Conservation (phyloP, 1,140 invertebrate species). For the Drosophila arizonae region DNA sequence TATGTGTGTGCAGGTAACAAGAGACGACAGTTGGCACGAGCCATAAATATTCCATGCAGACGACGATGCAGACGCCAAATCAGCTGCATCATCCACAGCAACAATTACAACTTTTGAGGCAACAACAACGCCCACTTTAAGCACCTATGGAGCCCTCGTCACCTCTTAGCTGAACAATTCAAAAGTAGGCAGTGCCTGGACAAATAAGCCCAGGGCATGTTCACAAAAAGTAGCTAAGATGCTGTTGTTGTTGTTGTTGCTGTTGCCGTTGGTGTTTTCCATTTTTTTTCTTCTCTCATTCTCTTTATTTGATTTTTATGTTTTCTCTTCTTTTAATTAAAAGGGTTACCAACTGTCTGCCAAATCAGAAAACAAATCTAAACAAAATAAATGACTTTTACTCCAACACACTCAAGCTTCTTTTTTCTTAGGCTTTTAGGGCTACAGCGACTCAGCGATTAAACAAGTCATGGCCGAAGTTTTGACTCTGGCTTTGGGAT, state of each 20-base stretch:
- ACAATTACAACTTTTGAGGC: constrained; percentile 64
- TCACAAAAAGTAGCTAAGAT: constrained; percentile 36
- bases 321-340: constrained; percentile 71
- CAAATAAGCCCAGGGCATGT: constrained; percentile 57
- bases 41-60: constrained; percentile 62
- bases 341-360: constrained; percentile 57
- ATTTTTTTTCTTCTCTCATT: constrained; percentile 21
- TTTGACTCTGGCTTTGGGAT: constrained; percentile 19
- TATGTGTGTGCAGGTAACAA: constrained; percentile 54
- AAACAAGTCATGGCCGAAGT: constrained; percentile 61
- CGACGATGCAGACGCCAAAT: constrained; percentile 38
- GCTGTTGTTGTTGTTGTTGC: constrained; percentile 3
- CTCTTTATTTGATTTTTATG: constrained; percentile 48
- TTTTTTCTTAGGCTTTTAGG: constrained; percentile 25
- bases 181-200: constrained; percentile 62
- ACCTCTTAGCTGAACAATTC: constrained; percentile 43
- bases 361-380: constrained; percentile 63
- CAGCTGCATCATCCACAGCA: constrained; percentile 69
- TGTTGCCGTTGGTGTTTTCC: not conserved
- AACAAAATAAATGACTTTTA: constrained; percentile 78
- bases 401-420: constrained; percentile 47
- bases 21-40: constrained; percentile 69
- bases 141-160: constrained; percentile 56
- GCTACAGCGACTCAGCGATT: constrained; percentile 25
- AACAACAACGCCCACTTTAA: constrained; percentile 67